Base-by-base conservation (phyloP, 2,113 vertebrate species). In the Mastomys coucha region DNA sequence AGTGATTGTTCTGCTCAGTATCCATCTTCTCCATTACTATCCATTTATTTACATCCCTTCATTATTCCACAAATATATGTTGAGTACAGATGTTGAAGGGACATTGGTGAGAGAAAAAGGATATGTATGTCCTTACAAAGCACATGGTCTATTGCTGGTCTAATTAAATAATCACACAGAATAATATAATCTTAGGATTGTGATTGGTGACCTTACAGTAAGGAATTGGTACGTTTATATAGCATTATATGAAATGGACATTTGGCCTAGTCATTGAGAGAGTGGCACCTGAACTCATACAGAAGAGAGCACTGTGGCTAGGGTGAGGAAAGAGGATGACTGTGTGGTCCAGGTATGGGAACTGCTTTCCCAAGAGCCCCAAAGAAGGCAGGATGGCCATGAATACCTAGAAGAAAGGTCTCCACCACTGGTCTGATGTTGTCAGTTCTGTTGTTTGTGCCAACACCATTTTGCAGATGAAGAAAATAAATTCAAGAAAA, bases 111-210 rank as follows among this genome's bases (percentile, higher is more conserved):
- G 65, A 87, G 88, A 69, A 96, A 92, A 51, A 24, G 93, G 42
- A 69, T 75, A 63, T 80, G 51, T 80, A 33, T 90, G 22, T 76
- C 90, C 58, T 95, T 17, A 45, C 5, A 5, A 26, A 45, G 39
- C 73, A 42, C 20, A 22, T 8, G 17, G 39, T 70, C 42, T 82
- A 84, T 80, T 89, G 60, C 88, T 92, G 39, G 42, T 49, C 72
- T 95, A 76, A 95, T 93, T 60, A 92, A 91, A 80, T 73, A 53
- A 80, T 75, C 42, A 49, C 42, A 77, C 75, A 78, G 84, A 72
- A 63, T n/a, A 69, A 51, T 67, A 39, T 92, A 90, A 94, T 91
- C 80, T 65, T 88, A 72, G 42, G 95, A 75, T 81, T 91, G 67
- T 88, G 70, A 73, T 42, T 24, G 36, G 6, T 85, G 42, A 8